Conservation (phyloP, 2,888 invertebrate species). For the Lithosia quadra region DNA sequence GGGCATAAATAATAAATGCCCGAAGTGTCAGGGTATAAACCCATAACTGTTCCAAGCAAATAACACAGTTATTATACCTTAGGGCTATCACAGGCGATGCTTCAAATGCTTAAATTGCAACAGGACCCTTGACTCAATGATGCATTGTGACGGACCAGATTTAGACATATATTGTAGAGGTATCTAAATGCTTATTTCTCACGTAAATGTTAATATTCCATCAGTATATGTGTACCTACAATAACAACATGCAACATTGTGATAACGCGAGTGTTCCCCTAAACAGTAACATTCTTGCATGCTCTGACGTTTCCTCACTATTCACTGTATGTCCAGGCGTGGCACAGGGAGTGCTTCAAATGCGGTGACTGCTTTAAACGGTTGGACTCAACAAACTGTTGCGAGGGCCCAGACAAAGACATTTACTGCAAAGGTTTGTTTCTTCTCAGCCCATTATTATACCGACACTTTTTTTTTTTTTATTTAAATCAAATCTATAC, state of each 20-base stretch:
- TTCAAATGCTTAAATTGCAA: slow-evolving; percentile 95
- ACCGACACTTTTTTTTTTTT: slow-evolving; percentile 30
- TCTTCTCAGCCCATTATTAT: slow-evolving; percentile 41
- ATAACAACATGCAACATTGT: slow-evolving; percentile 74
- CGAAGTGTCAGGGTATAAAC: too few species aligned
- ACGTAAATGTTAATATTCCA: slow-evolving; percentile 48
- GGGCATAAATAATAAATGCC: too few species aligned
- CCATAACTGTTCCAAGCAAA: too few species aligned
- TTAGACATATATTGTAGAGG: slow-evolving; percentile 97
- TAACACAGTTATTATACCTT: slow-evolving; percentile 66
- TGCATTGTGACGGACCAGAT: slow-evolving; percentile 97
- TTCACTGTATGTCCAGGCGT: slow-evolving; percentile 90
- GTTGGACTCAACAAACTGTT: slow-evolving; percentile 96
- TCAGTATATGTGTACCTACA: slow-evolving; percentile 60
- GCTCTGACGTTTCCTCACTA: slow-evolving; percentile 66
- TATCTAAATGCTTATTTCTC: slow-evolving; percentile 77
- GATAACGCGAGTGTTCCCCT: slow-evolving; percentile 73
- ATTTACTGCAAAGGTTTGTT: slow-evolving; percentile 98
- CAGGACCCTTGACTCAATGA: slow-evolving; percentile 94
- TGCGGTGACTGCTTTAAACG: slow-evolving; percentile 95
- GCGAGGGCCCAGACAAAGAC: slow-evolving; percentile 97
- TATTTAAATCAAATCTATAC: slow-evolving; percentile 27
- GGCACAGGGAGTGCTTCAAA: slow-evolving; percentile 98
- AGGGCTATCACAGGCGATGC: slow-evolving; percentile 96
- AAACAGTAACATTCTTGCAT: slow-evolving; percentile 69